Conservation (phyloP, 2,113 vertebrate species). For the Parotia lawesii region DNA sequence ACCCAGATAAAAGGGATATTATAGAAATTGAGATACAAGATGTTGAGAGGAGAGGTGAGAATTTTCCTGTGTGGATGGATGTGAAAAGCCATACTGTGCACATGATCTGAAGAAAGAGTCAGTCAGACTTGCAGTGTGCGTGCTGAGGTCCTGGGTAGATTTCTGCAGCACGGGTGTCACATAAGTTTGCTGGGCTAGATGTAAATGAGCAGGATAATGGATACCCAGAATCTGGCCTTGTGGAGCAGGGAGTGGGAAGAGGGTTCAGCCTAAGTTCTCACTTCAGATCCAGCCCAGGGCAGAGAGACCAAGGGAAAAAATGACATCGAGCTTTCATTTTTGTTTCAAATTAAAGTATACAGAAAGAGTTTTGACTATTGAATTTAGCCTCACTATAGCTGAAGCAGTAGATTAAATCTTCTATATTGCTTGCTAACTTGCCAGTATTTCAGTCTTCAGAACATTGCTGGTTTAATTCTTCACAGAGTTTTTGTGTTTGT, state of each 20-base stretch:
- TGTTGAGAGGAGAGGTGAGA: not conserved
- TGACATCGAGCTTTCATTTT: accelerated
- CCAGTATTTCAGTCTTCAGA: not conserved
- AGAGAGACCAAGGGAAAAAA: not conserved
- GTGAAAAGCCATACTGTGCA: not conserved
- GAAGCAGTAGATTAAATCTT: not conserved
- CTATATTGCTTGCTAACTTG: not conserved
- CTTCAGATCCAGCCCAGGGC: not conserved
- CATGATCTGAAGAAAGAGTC: not conserved
- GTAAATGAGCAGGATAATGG: not conserved
- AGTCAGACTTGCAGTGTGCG: not conserved
- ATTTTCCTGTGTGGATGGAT: not conserved
- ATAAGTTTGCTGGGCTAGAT: not conserved
- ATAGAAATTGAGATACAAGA: not conserved
- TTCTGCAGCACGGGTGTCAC: not conserved
- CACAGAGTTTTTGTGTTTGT: not conserved
- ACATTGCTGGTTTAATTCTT: not conserved
- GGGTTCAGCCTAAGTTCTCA: not conserved
- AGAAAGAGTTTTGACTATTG: not conserved
- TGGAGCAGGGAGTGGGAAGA: not conserved
- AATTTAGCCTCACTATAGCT: not conserved
- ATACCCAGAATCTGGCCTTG: accelerated
- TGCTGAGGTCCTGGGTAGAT: not conserved
- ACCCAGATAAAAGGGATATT: not conserved
- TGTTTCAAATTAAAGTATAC: not conserved